Evolutionary conservation across 2,113 vertebrate genomes (phyloP), one percentile per base, ranked within the genome.

Genomic region (Alectura lathami): DNA sequence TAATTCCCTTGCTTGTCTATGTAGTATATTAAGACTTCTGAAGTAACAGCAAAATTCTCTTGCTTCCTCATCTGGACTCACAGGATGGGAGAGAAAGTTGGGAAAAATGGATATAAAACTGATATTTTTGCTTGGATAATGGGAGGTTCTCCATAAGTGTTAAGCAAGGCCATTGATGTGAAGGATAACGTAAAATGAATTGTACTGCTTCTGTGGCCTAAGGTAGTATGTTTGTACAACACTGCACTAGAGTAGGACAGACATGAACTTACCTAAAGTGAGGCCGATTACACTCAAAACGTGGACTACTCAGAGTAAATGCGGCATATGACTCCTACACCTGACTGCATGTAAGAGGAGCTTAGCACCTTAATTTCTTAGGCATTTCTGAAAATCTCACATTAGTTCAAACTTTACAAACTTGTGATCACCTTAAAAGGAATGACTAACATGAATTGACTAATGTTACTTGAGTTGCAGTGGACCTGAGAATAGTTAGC

Each of bases 31-130:
- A 36, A 43, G 18, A 57, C 21, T 32, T 14, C 16, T n/a, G 21
- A 42, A 74, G 38, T n/a, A 56, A 56, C 22, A 40, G 13, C 16
- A 24, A 21, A 95, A 76, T 76, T 68, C 14, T 17, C 56, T n/a
- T 79, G 60, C 43, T 82, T 57, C 91, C 94, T 88, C 91, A n/a
- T 76, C 83, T 79, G 87, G 85, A 69, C 88, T 78, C 83, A 40
- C 85, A 91, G 79, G 86, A 53, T 24, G 15, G 34, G 20, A 57
- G 32, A 59, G 51, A 53, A 29, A 53, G 29, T 29, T 24, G 27
- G 51, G 54, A n/a, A 21, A n/a, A 62, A 38, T 14, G 24, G 34
- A 26, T 38, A 62, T 11, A 38, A 17, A 23, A 38, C 59, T 14
- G 21, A 26, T 60, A 21, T 38, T 62, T 62, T 38, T 38, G 32